Conservation (phyloP, 2,888 invertebrate genomes). For the Rhamnusium bicolor region DNA sequence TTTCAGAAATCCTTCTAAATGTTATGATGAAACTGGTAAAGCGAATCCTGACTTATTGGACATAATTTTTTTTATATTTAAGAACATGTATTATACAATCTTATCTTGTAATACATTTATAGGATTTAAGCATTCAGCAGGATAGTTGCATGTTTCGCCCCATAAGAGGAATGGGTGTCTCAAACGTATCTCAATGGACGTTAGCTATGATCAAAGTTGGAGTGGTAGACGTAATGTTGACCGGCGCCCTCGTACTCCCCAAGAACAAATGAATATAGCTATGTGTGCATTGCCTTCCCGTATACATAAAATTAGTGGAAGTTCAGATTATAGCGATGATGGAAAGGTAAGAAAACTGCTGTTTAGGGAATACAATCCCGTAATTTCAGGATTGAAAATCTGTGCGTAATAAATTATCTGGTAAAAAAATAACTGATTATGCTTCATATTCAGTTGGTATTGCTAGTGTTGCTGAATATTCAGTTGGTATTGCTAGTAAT, state of each 20-base stretch:
- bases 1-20: conserved; percentile 37
- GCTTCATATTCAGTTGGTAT: too few relatives aligned
- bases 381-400: too few relatives aligned
- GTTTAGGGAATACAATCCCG: too few relatives aligned
- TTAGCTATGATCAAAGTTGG: conserved; percentile 46
- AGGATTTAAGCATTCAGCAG: conserved; percentile 37
- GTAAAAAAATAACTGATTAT: too few relatives aligned
- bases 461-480: too few relatives aligned
- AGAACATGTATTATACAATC: not conserved
- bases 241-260: conserved; percentile 62
- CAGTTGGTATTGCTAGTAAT: too few relatives aligned
- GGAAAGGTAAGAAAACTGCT: conserved; percentile 36
- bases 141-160: conserved; percentile 51
- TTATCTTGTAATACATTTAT: not conserved
- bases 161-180: conserved; percentile 41
- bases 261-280: conserved; percentile 55
- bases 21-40: conserved; percentile 35
- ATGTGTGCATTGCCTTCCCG: conserved; percentile 35
- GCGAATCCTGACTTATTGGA: conserved; percentile 37
- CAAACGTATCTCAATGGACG: conserved; percentile 50
- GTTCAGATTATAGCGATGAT: conserved; percentile 57
- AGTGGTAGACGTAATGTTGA: conserved; percentile 31
- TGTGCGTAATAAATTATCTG: too few relatives aligned
- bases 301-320: conserved; percentile 55
- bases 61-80: not conserved